A percentile compares a stretch with the other conserved stretches of the same genome.
Evolutionary conservation across 2,888 invertebrate species (phyloP).

Genomic region (Sceliomorpha sp.): DNA sequence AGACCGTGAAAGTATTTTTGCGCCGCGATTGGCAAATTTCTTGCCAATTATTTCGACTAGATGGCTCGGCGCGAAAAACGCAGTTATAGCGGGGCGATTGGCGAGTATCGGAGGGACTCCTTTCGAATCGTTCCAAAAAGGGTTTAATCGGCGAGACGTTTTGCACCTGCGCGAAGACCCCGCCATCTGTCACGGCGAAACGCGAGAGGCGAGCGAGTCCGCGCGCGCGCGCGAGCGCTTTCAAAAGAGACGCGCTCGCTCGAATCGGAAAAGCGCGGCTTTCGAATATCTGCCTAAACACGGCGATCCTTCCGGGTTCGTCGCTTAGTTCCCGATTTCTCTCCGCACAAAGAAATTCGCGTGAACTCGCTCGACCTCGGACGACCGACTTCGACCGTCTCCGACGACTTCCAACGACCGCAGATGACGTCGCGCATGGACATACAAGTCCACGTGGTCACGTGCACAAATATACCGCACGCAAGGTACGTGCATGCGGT

Average conservation of each 20-base stretch:
- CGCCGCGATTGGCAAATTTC: no score
- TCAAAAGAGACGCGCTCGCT: conserved; percentile 34
- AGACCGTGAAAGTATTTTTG: no score
- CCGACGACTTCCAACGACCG: conserved; percentile 72
- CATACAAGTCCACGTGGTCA: conserved; percentile 50
- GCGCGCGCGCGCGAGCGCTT: no score
- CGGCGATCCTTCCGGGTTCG: conserved; percentile 36
- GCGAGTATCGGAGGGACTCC: no score
- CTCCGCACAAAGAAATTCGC: conserved; percentile 48
- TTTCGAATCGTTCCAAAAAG: no score
- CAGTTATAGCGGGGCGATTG: no score
- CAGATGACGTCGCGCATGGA: conserved; percentile 67
- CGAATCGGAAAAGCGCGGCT: conserved; percentile 25
- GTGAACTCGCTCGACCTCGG: conserved; percentile 75
- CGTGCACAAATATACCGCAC: conserved; percentile 27
- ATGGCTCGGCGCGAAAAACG: no score
- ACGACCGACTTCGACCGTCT: conserved; percentile 74
- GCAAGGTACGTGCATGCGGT: conserved; percentile 14
- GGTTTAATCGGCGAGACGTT: no score
- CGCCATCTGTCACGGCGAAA: no score
- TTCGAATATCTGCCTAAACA: conserved; percentile 33
- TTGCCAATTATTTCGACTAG: no score
- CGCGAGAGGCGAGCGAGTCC: no score
- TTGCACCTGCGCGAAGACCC: no score
- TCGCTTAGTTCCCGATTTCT: conserved; percentile 52